These are phyloP conservation scores for Cynoglossus semilaevis DNA, from an alignment of 2,113 vertebrate genomes.

Conservation along the genomic window DNA sequence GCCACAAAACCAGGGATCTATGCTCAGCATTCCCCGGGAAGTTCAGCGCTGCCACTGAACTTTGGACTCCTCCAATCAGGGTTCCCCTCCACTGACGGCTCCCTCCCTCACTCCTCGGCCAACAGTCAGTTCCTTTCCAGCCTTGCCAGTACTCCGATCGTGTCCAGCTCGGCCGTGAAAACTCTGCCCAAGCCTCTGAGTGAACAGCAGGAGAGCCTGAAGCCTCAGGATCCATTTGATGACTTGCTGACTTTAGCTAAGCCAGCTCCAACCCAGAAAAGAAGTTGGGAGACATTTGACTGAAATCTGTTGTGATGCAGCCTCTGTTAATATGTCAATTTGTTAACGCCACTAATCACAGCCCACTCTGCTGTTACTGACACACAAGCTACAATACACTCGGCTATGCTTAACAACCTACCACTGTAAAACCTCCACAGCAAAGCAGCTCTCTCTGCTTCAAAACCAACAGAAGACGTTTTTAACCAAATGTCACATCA, in stretches of 20 bases:
- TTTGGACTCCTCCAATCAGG: slow-evolving; percentile 33
- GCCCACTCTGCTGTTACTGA: slow-evolving; percentile 28
- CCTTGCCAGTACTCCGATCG: slow-evolving; percentile 59
- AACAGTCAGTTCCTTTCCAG: slow-evolving; percentile 71
- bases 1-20: slow-evolving; percentile 82
- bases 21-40: slow-evolving; percentile 73
- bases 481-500: too few relatives aligned
- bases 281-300: slow-evolving; percentile 95
- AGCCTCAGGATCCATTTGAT: slow-evolving; percentile 87
- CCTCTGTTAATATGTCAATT: slow-evolving; percentile 11
- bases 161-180: slow-evolving; percentile 56
- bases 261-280: slow-evolving; percentile 73
- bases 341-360: slow-evolving; percentile 31
- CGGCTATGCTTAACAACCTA: background rate
- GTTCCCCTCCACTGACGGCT: slow-evolving; percentile 39
- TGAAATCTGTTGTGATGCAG: slow-evolving; percentile 24
- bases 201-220: slow-evolving; percentile 62
- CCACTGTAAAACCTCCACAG: too few relatives aligned
- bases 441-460: too few relatives aligned
- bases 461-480: too few relatives aligned
- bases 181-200: slow-evolving; percentile 67
- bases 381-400: background rate
- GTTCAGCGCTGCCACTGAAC: slow-evolving; percentile 59
- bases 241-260: slow-evolving; percentile 86
- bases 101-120: slow-evolving; percentile 58